These are phyloP conservation scores for Embidobia sp. DNA, from an alignment of 2,888 invertebrate species.

Conservation along the genomic window DNA sequence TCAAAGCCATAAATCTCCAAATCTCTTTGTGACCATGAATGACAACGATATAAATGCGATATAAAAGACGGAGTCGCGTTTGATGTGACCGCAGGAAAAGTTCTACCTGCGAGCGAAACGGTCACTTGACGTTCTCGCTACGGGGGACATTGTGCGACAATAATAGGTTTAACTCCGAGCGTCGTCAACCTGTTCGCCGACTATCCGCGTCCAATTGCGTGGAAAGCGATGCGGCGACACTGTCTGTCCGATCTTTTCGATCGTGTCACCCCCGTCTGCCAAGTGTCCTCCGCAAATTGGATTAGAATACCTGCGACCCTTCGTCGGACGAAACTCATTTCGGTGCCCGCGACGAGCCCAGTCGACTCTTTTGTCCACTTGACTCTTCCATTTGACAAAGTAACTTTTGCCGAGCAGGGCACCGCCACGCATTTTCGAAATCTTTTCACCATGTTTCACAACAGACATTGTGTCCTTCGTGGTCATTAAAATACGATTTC, in stretches of 20 bases:
- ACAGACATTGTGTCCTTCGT: slow-evolving; percentile 3
- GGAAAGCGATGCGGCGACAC: slow-evolving; percentile 69
- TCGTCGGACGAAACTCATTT: slow-evolving; percentile 28
- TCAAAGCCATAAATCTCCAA: slow-evolving; percentile 59
- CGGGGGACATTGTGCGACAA: slow-evolving; percentile 75
- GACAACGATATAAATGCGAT: slow-evolving; percentile 58
- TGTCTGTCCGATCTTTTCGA: slow-evolving; percentile 67
- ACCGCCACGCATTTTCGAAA: slow-evolving; percentile 18
- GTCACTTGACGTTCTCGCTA: slow-evolving; percentile 79
- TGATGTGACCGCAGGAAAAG: slow-evolving; percentile 64
- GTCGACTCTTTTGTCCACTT: slow-evolving; percentile 35
- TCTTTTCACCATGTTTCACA: slow-evolving; percentile 19
- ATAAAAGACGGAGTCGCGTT: slow-evolving; percentile 55
- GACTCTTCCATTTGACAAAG: slow-evolving; percentile 60
- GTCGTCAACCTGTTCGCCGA: slow-evolving; percentile 66
- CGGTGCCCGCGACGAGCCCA: slow-evolving; percentile 27
- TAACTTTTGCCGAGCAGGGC: slow-evolving; percentile 37
- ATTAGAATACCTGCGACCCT: slow-evolving; percentile 44
- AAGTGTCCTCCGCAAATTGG: slow-evolving; percentile 42
- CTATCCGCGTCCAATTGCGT: slow-evolving; percentile 76
- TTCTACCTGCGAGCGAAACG: slow-evolving; percentile 65
- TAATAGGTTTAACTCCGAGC: slow-evolving; percentile 78
- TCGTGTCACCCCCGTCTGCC: slow-evolving; percentile 40
- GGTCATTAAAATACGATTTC: slow-evolving; percentile 22
- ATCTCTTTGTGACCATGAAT: slow-evolving; percentile 48